Evolutionary conservation across 2,797 vertebrate species (phyloP), one percentile per base, ranked within the genome.

Genomic region (Cyclura pinguis): DNA sequence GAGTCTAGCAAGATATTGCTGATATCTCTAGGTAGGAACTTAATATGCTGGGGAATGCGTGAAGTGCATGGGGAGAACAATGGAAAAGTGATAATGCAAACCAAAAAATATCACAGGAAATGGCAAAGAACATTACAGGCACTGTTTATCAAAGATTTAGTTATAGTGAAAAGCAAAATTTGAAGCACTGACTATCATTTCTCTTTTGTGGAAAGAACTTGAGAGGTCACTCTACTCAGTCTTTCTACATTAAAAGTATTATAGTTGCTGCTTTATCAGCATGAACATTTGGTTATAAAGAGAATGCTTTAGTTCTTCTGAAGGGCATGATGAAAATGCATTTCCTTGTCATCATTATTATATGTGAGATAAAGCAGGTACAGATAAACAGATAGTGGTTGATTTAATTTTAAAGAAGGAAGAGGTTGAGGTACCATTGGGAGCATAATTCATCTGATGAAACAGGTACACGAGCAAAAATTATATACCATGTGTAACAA

Each of bases 391-490:
- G 90, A 93, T 84, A 91, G 72, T 38, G 73, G 29, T 86, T 95
- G 86, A 95, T 94, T 92, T 93, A 91, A 95, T 96, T 95, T 93
- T 93, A 88, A 94, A 90, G 94, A 95, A 94, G 90, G 87, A 95
- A 93, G 91, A 91, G 84, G 92, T 94, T 93, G 93, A 94, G 92
- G 89, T 94, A 64, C 64, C 87, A 95, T 94, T 95, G 94, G 87
- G 73, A 64, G 64, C 84, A 92, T 92, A 95, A 94, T 94, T 95
- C 88, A 92, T 59, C 86, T 92, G 94, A 88, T 77, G 72, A 90
- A 93, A 35, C 86, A 94, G 92, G 91, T 92, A 89, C 74, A 87
- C 55, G 88, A 89, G 92, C 91, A 91, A 89, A 91, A 93, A 87
- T 94, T 92, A 92, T 80, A 81, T 38, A 80, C 74, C 59, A 14